These are phyloP conservation scores for Epirrhoe tristata DNA, from an alignment of 2,888 invertebrate genomes.

Conservation along the genomic window DNA sequence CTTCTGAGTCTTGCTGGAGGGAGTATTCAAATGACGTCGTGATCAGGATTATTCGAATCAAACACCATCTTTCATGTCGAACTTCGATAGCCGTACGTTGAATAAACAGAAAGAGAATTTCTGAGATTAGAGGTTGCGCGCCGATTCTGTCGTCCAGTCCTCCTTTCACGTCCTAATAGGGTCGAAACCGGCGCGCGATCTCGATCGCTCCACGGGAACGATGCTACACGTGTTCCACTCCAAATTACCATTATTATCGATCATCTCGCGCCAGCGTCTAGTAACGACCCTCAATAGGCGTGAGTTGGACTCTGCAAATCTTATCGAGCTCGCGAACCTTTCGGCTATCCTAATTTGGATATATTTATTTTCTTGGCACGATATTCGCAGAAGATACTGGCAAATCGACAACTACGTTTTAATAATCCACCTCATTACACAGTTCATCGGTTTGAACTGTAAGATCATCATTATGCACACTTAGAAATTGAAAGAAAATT, in stretches of 20 bases:
- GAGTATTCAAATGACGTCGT: slow-evolving; percentile 35
- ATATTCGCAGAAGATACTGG: slow-evolving; percentile 42
- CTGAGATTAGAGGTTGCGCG: slow-evolving; percentile 46
- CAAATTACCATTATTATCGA: slow-evolving; percentile 86
- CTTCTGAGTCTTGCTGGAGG: slow-evolving; percentile 29
- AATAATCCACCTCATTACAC: slow-evolving; percentile 56
- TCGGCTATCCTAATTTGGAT: slow-evolving; percentile 63
- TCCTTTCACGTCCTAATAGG: slow-evolving; percentile 78
- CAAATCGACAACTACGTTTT: slow-evolving; percentile 56
- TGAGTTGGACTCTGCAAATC: slow-evolving; percentile 65
- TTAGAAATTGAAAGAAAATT: slow-evolving; percentile 71
- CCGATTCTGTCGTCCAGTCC: slow-evolving; percentile 70
- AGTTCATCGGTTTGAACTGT: slow-evolving; percentile 50
- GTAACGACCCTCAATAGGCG: slow-evolving; percentile 82
- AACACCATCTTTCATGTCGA: slow-evolving; percentile 41
- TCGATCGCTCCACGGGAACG: slow-evolving; percentile 73
- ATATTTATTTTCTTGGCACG: slow-evolving; percentile 61
- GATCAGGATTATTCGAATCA: slow-evolving; percentile 40
- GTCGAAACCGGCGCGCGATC: slow-evolving; percentile 59
- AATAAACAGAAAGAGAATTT: slow-evolving; percentile 41
- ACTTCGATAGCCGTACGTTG: slow-evolving; percentile 42
- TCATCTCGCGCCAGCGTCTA: slow-evolving; percentile 78
- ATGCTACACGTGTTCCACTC: slow-evolving; percentile 79
- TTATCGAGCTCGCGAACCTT: slow-evolving; percentile 68
- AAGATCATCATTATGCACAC: slow-evolving; percentile 57